Evolutionary conservation across 2,888 invertebrate species (phyloP), one percentile per base, ranked within the genome.

Genomic region (Geotrupes spiniger): DNA sequence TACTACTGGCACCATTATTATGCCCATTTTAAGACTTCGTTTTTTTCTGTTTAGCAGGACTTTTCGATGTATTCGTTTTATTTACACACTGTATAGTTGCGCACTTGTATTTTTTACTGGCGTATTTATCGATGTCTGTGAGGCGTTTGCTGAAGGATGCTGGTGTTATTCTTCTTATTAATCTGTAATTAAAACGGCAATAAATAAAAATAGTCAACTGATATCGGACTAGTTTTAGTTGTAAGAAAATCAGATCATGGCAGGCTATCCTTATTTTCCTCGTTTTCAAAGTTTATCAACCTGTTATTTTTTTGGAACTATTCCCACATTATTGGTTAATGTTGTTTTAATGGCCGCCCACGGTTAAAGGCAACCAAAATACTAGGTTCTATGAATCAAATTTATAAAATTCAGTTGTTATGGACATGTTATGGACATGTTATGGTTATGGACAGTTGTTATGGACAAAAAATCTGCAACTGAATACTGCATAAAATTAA

Each of bases 81-180:
- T 62, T 66, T 53, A 63, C 69, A 52, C 73, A 73, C 11, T 69
- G 69, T 51, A 73, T 71, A 8, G 67, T 64, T 10, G 70, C 70
- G 53, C 73, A 73, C 54, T 65, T 67, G 21, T 67, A 55, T 52
- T 68, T 63, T 55, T 67, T 70, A 44, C 66, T 60, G 3, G 64
- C 59, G 46, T 69, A 71, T 55, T 68, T 71, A 12, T 62, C 63
- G 8, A 66, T 64, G 54, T 63, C 66, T 27, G 68, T 65, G 31
- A 72, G 67, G 40, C 66, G 65, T 54, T 64, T 68, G 17, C 66
- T 66, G 46, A 73, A 60, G 2, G 63, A 59, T 12, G 55, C 55
- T 9, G 73, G 73, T 2, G 69, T 65, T 41, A 72, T 57, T 33
- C 71, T 51, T 53, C 64, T 63, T 11, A 73, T 54, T 43, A 73